Percentiles rank a stretch among this genome's conserved stretches.
Conservation (phyloP, 2,797 vertebrate genomes). For the Pseudomugil gertrudae region DNA sequence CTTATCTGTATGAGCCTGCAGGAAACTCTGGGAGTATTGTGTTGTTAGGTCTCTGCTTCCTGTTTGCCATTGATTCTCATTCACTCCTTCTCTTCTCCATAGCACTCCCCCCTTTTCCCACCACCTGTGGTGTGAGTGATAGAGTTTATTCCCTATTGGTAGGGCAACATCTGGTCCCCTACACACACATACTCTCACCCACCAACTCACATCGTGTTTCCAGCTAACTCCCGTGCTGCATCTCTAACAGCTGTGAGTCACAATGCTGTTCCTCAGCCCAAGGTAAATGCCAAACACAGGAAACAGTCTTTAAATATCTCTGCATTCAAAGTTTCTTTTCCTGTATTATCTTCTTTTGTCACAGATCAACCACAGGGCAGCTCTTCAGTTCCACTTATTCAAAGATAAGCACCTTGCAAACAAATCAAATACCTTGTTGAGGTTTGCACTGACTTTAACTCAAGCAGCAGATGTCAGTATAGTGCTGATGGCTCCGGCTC, state of each 20-base stretch:
- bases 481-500: slow-evolving; percentile 16
- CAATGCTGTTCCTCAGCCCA: slow-evolving; percentile 76
- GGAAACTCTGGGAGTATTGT: slow-evolving; percentile 79
- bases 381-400: neutral
- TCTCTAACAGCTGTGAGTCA: slow-evolving; percentile 73
- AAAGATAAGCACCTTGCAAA: slow-evolving; percentile 5
- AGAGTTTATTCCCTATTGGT: slow-evolving; percentile 67
- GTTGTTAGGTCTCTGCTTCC: slow-evolving; percentile 78
- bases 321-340: slow-evolving; percentile 57
- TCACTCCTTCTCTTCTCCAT: slow-evolving; percentile 71
- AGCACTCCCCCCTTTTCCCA: slow-evolving; percentile 71
- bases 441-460: slow-evolving; percentile 15
- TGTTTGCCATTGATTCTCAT: slow-evolving; percentile 78
- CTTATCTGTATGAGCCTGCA: slow-evolving; percentile 82
- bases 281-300: slow-evolving; percentile 80
- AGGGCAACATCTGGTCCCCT: slow-evolving; percentile 72
- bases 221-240: slow-evolving; percentile 55
- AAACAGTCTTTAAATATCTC: slow-evolving; percentile 69
- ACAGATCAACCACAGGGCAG: slow-evolving; percentile 12
- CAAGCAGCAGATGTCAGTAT: slow-evolving; percentile 71
- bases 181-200: no score
- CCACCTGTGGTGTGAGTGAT: slow-evolving; percentile 77
- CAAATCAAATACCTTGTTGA: slow-evolving; percentile 1
- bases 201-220: slow-evolving; percentile 36
- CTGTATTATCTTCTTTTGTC: slow-evolving; percentile 46